These are phyloP conservation scores for Coreius guichenoti DNA, from an alignment of 2,797 vertebrate genomes.

Conservation along the genomic window DNA sequence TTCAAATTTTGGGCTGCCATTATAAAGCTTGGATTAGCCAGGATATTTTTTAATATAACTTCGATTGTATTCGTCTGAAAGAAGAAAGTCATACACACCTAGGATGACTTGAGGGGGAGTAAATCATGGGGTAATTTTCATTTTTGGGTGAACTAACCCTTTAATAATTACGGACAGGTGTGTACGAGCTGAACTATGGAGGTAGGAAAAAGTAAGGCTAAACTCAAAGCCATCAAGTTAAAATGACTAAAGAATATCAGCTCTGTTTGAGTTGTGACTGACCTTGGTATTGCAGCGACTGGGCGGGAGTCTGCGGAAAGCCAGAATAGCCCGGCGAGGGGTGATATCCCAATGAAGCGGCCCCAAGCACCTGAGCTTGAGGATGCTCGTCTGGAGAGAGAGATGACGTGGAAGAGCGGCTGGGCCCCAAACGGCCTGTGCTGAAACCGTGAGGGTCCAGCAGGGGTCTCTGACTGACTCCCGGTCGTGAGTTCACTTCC, in stretches of 20 bases:
- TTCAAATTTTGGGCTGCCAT: too few species aligned
- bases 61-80: too few species aligned
- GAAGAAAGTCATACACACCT: too few species aligned
- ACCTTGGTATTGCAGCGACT: conserved; percentile 93
- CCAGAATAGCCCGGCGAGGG: conserved; percentile 81
- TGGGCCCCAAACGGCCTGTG: conserved; percentile 77
- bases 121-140: too few species aligned
- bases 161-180: too few species aligned
- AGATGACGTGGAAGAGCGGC: conserved; percentile 84
- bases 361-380: conserved; percentile 74
- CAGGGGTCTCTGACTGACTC: conserved; percentile 77
- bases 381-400: conserved; percentile 85
- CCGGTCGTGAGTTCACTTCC: conserved; percentile 74
- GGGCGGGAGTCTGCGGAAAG: conserved; percentile 80
- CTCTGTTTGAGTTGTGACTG: conserved; percentile 66
- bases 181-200: too few species aligned
- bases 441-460: conserved; percentile 82
- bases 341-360: conserved; percentile 85
- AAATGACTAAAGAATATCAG: not conserved
- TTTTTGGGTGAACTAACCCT: too few species aligned
- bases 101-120: too few species aligned
- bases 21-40: too few species aligned
- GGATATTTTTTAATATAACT: too few species aligned
- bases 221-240: too few species aligned
- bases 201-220: too few species aligned